Evolutionary conservation across 2,113 vertebrate species (phyloP), one percentile per base, ranked within the genome.

Genomic region (Burhinus oedicnemus): DNA sequence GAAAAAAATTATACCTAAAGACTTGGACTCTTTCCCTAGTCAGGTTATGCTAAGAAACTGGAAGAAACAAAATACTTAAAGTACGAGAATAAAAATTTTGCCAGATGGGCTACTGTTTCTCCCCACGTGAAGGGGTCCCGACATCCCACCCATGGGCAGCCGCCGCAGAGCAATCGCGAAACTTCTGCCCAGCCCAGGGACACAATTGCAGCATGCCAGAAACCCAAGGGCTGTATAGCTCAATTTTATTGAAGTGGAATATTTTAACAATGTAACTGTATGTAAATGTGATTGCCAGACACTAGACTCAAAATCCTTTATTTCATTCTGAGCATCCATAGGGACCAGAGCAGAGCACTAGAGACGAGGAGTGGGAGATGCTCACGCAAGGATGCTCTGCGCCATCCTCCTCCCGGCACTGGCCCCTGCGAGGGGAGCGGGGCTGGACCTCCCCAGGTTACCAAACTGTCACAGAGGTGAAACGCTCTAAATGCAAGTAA

Each of bases 371-470:
- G 36, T 6, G 5, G 49, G 29, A 90, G 49, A 52, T 32, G 36
- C 6, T 75, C 47, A 68, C 11, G 2, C 1, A 1, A 10, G 13
- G 76, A 75, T 27, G 38, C 38, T 54, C 52, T 0, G 2, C 52
- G 34, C 15, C 44, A 3, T 21, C 70, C n/a, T 51, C n/a, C 47
- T 75, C 49, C 60, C 7, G 3, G n/a, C 19, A 8, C 30, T 8
- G 32, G 7, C 18, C 47, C n/a, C 49, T 3, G 0, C 1, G 6
- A 40, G 38, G 10, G 2, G 64, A 58, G 34, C 14, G 2, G 14
- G n/a, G n/a, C 32, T 27, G 38, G 25, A 36, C 29, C 51, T 10
- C 7, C 84, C 13, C 29, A 22, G 0, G 0, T n/a, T 15, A 8
- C 34, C 66, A 12, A 32, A 30, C 15, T 3, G 0, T 29, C 19